Percentiles rank a stretch among this genome's conserved stretches.
Conservation (phyloP, 2,888 invertebrate species). For the Rhogogaster chlorosoma region DNA sequence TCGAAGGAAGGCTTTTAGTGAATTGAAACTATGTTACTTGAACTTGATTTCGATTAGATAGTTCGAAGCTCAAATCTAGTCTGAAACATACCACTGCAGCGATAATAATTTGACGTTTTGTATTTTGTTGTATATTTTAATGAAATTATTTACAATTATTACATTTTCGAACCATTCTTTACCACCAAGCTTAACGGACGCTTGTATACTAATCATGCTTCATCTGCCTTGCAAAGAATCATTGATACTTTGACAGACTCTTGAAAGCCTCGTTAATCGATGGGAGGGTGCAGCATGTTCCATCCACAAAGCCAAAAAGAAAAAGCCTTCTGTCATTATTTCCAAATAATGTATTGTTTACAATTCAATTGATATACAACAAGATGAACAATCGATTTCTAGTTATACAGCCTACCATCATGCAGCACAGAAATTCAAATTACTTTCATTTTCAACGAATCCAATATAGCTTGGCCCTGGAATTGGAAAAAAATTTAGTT, state of each 20-base stretch:
- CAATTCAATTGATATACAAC: not conserved
- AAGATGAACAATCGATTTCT: not conserved
- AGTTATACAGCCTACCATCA: not conserved
- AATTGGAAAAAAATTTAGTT: not conserved
- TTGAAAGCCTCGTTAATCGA: conserved; percentile 2
- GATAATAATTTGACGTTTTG: not conserved
- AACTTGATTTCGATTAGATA: conserved; percentile 13
- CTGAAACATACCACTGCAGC: not conserved
- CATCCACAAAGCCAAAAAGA: not conserved
- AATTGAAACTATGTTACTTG: conserved; percentile 27
- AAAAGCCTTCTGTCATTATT: conserved; percentile 1
- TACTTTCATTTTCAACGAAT: not conserved
- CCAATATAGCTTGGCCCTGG: not conserved
- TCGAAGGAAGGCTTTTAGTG: conserved; percentile 20
- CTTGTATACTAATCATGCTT: not conserved
- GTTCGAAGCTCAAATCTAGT: not conserved
- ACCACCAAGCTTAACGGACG: not conserved
- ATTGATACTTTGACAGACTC: not conserved
- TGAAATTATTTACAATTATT: not conserved
- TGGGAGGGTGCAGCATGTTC: not conserved
- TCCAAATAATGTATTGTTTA: not conserved
- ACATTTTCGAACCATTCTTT: not conserved
- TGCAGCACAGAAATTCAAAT: not conserved
- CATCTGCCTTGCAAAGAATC: not conserved
- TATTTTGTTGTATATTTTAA: not conserved